A percentile compares a stretch with the other conserved stretches of the same genome.
Evolutionary conservation across 2,113 vertebrate species (phyloP).

Genomic region (Lonchura striata): DNA sequence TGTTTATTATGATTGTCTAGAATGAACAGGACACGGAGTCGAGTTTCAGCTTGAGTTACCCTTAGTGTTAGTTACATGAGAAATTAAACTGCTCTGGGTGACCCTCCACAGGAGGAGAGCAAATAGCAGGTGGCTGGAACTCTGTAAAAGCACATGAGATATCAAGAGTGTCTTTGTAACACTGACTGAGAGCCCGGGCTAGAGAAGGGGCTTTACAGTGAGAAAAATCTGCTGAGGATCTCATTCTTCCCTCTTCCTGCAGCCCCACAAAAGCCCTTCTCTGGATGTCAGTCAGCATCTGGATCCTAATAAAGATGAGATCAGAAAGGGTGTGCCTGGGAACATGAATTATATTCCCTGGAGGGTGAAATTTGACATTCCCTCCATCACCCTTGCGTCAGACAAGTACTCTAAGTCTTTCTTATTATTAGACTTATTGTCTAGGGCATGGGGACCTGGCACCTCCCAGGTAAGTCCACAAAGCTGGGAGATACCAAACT

Average conservation of each 20-base stretch:
- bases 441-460: background rate
- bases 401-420: slow-evolving; percentile 49
- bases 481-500: background rate
- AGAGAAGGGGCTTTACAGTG: background rate
- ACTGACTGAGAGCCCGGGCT: background rate
- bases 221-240: background rate
- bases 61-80: background rate
- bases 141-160: background rate
- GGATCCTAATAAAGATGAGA: slow-evolving; percentile 35
- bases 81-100: background rate
- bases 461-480: background rate
- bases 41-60: background rate
- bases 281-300: background rate
- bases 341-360: slow-evolving; percentile 12
- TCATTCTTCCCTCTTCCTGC: background rate
- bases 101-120: background rate
- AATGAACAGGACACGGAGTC: background rate
- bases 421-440: background rate
- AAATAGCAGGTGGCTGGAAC: background rate
- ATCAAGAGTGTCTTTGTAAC: background rate
- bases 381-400: background rate
- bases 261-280: slow-evolving; percentile 24
- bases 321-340: background rate
- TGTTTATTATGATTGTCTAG: background rate
- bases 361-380: slow-evolving; percentile 28